A percentile compares a stretch with the other conserved stretches of the same genome.
These are phyloP conservation scores for Hormiphora californensis DNA, from an alignment of 37 sponge, comb jelly and placozoan genomes.

Conservation along the genomic window DNA sequence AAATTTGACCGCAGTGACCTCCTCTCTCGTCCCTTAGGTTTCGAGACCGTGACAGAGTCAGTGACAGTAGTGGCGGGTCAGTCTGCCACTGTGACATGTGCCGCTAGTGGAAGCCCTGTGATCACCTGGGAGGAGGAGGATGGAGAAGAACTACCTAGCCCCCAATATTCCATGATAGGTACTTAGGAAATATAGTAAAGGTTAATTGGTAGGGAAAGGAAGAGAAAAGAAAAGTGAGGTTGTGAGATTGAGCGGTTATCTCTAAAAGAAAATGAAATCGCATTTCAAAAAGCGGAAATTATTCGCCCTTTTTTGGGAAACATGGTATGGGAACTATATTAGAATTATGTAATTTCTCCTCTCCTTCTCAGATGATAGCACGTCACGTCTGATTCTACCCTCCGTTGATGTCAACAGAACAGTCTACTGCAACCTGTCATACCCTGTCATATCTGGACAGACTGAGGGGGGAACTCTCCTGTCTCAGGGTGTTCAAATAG, in stretches of 20 bases:
- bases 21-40: too few species aligned
- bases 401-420: neutral
- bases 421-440: slow-evolving; percentile 12
- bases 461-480: neutral
- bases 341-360: too few species aligned
- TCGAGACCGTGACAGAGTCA: neutral
- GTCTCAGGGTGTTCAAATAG: neutral
- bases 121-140: slow-evolving; percentile 37
- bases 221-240: too few species aligned
- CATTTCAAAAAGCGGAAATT: neutral
- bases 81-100: neutral
- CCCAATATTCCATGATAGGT: too few species aligned
- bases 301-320: neutral
- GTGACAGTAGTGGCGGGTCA: slow-evolving; percentile 27
- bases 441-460: neutral
- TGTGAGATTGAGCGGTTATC: neutral
- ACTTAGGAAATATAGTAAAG: too few species aligned
- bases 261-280: neutral
- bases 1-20: too few species aligned
- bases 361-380: neutral
- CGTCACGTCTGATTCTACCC: neutral
- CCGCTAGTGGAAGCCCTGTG: neutral
- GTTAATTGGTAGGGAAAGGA: too few species aligned
- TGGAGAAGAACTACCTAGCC: too few species aligned
- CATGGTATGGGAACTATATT: neutral